Conservation (phyloP, 1,140 invertebrate species). For the Neotoxoptera formosana region DNA sequence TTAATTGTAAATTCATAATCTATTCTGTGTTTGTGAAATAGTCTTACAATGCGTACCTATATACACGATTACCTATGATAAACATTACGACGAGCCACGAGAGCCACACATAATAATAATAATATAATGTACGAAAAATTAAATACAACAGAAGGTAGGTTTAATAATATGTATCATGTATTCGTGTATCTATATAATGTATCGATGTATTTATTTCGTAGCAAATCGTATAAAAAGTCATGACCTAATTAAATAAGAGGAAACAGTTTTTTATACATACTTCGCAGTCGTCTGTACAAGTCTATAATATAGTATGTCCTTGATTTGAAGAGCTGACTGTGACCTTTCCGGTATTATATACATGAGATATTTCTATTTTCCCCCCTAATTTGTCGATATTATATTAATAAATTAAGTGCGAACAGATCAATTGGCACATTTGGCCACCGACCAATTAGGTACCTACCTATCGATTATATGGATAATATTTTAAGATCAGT, state of each 20-base stretch:
- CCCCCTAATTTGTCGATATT: neutral
- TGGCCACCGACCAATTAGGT: neutral
- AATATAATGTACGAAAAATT: neutral
- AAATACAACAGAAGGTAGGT: neutral
- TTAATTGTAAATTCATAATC: no score
- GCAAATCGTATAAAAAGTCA: neutral
- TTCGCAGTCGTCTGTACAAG: neutral
- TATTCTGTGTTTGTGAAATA: no score
- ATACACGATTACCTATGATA: neutral
- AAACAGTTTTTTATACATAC: neutral
- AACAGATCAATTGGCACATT: neutral
- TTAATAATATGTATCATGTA: neutral
- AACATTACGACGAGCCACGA: neutral
- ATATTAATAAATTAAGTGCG: neutral
- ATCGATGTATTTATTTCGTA: neutral
- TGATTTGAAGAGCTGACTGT: neutral
- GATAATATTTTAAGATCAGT: neutral
- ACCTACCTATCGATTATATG: neutral
- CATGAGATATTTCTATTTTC: neutral
- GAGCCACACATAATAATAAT: neutral
- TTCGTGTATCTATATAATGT: neutral
- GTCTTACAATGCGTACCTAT: no score
- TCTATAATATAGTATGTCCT: neutral
- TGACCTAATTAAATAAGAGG: constrained; percentile 15
- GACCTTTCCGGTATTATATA: neutral